A percentile compares a stretch with the other conserved stretches of the same genome.
These are phyloP conservation scores for Meloidogyne exigua DNA, from an alignment of 1,140 invertebrate genomes.

Conservation along the genomic window DNA sequence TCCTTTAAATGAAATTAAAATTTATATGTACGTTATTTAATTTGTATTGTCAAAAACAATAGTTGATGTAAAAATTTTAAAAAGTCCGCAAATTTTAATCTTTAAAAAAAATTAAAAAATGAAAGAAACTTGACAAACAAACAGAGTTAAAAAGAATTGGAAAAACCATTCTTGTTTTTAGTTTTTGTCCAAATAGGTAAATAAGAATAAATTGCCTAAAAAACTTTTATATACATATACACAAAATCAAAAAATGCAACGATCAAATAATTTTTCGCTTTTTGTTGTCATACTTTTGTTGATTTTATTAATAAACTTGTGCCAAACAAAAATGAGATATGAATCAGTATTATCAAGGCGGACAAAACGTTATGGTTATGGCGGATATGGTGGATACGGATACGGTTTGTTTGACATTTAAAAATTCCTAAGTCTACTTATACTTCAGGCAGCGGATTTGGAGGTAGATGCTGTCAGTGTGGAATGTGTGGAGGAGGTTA, in stretches of 20 bases:
- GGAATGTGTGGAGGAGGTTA: neutral
- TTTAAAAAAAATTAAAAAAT: neutral
- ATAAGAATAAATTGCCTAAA: neutral
- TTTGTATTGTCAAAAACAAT: too few species aligned
- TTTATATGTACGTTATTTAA: too few species aligned
- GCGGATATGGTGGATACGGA: neutral
- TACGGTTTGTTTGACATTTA: neutral
- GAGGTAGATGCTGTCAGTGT: conserved; percentile 1
- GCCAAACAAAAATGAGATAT: conserved; percentile 1
- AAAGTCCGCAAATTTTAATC: neutral
- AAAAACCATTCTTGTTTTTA: neutral
- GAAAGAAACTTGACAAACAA: neutral
- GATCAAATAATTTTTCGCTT: neutral
- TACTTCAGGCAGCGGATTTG: neutral
- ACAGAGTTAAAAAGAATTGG: neutral
- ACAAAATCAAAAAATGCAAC: neutral
- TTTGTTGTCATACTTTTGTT: neutral
- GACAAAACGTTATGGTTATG: neutral
- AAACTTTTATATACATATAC: neutral
- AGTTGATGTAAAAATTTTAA: too few species aligned
- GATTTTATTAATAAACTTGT: conserved; percentile 1
- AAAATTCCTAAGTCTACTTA: neutral
- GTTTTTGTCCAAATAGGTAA: neutral
- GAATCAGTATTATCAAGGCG: neutral
- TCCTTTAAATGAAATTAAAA: too few species aligned